A percentile compares a stretch with the other conserved stretches of the same genome.
Evolutionary conservation across 2,888 invertebrate species (phyloP).

Genomic region (Drosophila paranaensis): DNA sequence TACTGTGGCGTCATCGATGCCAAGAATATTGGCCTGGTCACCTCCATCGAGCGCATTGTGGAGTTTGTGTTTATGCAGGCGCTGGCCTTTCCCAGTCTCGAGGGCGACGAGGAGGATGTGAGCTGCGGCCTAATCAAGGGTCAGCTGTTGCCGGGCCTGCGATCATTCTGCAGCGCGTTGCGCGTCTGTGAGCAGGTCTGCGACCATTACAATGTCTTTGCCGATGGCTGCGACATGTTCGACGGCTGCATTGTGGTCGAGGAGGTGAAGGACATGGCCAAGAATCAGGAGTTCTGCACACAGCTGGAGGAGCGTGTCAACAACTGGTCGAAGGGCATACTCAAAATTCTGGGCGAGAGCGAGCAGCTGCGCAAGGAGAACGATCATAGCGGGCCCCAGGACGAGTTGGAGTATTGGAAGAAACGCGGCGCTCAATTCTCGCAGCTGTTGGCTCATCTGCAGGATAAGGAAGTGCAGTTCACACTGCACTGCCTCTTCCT

Average conservation of each 20-base stretch:
- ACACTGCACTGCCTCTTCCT: constrained; percentile 91
- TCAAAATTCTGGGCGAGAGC: constrained; percentile 94
- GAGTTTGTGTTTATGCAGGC: constrained; percentile 96
- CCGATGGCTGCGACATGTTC: constrained; percentile 89
- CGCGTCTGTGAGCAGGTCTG: constrained; percentile 94
- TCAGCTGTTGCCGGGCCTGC: constrained; percentile 91
- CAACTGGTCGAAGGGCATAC: constrained; percentile 92
- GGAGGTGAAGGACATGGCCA: constrained; percentile 90
- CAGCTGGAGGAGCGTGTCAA: constrained; percentile 90
- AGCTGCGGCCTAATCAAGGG: constrained; percentile 93
- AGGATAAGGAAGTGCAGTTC: constrained; percentile 91
- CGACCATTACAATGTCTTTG: constrained; percentile 91
- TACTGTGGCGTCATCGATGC: constrained; percentile 94
- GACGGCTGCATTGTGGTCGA: constrained; percentile 87
- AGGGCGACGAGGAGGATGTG: constrained; percentile 92
- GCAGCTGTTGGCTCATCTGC: constrained; percentile 91
- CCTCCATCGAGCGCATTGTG: constrained; percentile 94
- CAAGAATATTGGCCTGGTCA: constrained; percentile 91
- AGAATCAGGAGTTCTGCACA: constrained; percentile 88
- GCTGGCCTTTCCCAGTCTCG: constrained; percentile 91
- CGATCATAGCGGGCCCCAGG: constrained; percentile 96
- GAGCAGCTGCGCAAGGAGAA: constrained; percentile 96
- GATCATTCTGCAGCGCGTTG: constrained; percentile 96
- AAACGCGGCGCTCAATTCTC: constrained; percentile 96
- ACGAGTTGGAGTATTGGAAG: constrained; percentile 98